These are phyloP conservation scores for Rhodophaea formosa DNA, from an alignment of 2,888 invertebrate species.

Conservation along the genomic window DNA sequence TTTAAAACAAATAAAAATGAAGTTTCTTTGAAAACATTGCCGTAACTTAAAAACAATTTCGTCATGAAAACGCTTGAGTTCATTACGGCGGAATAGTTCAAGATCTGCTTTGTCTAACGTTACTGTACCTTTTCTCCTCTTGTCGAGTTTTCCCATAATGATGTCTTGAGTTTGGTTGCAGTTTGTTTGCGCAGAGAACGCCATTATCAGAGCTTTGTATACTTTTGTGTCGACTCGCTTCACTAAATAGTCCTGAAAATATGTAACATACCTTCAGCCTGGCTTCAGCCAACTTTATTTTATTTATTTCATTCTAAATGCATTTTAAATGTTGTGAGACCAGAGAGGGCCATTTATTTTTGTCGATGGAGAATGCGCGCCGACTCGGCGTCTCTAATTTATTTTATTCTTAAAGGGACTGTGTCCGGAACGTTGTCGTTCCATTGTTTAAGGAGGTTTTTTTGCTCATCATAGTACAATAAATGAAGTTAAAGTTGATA, in stretches of 20 bases:
- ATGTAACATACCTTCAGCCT: neutral
- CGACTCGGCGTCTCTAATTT: too few relatives aligned
- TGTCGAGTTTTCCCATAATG: slow-evolving; percentile 96
- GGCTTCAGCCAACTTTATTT: too few relatives aligned
- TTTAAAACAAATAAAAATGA: neutral
- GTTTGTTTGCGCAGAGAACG: slow-evolving; percentile 96
- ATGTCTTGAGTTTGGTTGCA: slow-evolving; percentile 97
- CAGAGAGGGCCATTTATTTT: too few relatives aligned
- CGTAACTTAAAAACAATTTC: neutral
- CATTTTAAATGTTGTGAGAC: too few relatives aligned
- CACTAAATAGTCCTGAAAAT: slow-evolving; percentile 86
- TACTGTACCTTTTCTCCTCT: slow-evolving; percentile 88
- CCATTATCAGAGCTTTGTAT: slow-evolving; percentile 93
- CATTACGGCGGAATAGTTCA: neutral
- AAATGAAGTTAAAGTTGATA: neutral
- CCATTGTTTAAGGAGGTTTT: too few relatives aligned
- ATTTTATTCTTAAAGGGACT: too few relatives aligned
- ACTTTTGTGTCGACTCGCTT: slow-evolving; percentile 88
- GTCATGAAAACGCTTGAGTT: neutral
- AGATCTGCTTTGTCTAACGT: neutral
- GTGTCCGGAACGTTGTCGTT: too few relatives aligned
- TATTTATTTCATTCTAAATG: too few relatives aligned
- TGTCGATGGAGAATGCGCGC: too few relatives aligned
- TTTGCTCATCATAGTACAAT: too few relatives aligned
- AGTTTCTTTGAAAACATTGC: neutral